Conservation (phyloP, 2,888 invertebrate genomes). For the Synergus umbraculus region DNA sequence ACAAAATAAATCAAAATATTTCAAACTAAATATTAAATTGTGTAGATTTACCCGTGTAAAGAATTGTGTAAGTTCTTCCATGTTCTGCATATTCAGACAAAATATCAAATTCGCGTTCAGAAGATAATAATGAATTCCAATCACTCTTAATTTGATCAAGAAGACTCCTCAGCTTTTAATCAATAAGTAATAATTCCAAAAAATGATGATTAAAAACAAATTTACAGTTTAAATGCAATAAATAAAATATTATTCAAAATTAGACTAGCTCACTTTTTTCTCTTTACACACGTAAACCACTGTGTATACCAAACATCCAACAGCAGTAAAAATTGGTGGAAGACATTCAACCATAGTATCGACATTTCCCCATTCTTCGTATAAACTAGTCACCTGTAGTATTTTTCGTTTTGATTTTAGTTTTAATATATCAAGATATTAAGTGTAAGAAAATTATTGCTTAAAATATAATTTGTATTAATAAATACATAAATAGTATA, state of each 20-base stretch:
- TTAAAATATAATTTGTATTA: neutral
- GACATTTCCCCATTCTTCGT: neutral
- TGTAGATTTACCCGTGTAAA: neutral
- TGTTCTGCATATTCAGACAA: neutral
- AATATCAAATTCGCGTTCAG: neutral
- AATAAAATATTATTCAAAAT: neutral
- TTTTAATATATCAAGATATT: neutral
- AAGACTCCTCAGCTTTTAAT: neutral
- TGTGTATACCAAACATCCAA: slow-evolving; percentile 16
- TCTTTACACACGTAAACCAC: slow-evolving; percentile 5
- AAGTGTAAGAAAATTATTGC: too few relatives aligned
- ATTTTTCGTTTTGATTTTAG: neutral
- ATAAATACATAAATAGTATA: neutral
- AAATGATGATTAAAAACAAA: neutral
- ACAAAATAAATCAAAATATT: neutral
- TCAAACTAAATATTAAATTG: neutral
- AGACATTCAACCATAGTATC: slow-evolving; percentile 10
- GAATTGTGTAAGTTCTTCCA: slow-evolving; percentile 16
- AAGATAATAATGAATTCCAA: neutral
- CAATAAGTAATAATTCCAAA: neutral
- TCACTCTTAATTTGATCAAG: slow-evolving; percentile 6
- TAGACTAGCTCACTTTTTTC: slow-evolving; percentile 12
- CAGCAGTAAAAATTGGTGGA: slow-evolving; percentile 1
- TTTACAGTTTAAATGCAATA: neutral
- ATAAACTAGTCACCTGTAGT: slow-evolving; percentile 12